phyloP scores from a whole-genome alignment of 2,888 invertebrate species.

The Poecilus cupreus region DNA sequence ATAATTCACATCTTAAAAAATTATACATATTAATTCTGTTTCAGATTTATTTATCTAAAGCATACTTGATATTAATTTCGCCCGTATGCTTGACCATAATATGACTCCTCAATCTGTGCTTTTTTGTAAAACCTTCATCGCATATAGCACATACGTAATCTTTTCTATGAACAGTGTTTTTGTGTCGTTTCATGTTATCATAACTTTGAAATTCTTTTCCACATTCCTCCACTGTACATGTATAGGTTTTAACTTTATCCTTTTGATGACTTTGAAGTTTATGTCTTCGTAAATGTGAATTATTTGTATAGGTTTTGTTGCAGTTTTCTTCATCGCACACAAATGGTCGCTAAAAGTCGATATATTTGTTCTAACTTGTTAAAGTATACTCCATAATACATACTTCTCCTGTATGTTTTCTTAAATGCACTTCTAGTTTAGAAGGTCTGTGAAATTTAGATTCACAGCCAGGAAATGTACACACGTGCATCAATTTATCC shows the following conservation, averaged over 20 bases:
- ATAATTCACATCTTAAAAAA: conserved; percentile 65
- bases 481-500: not conserved
- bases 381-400: not conserved
- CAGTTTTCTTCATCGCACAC: conserved; percentile 77
- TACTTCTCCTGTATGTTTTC: conserved; percentile 52
- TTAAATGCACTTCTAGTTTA: conserved; percentile 38
- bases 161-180: conserved; percentile 26
- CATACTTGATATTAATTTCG: conserved; percentile 27
- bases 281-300: conserved; percentile 79
- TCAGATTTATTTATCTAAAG: not conserved
- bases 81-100: conserved; percentile 31
- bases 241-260: conserved; percentile 1
- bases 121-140: conserved; percentile 36
- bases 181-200: conserved; percentile 19
- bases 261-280: conserved; percentile 71
- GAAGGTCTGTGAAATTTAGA: conserved; percentile 34
- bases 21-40: not conserved
- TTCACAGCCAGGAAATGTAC: conserved; percentile 47
- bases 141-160: conserved; percentile 48
- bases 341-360: conserved; percentile 75
- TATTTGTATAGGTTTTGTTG: conserved; percentile 77
- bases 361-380: not conserved
- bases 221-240: conserved; percentile 65
- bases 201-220: conserved; percentile 6
- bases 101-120: conserved; percentile 17